Base-by-base conservation (phyloP, 1,140 invertebrate genomes). In the Brachionus sp. region DNA sequence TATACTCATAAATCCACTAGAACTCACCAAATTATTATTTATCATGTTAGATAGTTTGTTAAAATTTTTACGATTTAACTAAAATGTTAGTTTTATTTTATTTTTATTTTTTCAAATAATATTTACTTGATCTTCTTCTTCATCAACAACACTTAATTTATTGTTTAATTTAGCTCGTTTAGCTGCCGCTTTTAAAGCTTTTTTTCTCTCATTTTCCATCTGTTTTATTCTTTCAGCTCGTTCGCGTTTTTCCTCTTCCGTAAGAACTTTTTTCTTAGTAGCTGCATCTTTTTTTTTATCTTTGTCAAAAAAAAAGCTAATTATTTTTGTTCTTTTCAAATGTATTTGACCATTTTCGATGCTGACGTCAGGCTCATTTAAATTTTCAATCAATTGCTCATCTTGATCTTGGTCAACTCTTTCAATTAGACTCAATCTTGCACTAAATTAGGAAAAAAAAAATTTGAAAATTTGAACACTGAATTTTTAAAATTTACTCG, bases 111-210 rank as follows among this genome's bases (percentile, higher is more conserved):
- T 13, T 44, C 25, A 29, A 75, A 42, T 46, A 75, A 46, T 23
- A 75, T 10, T 33, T 46, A 75, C 70, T 29, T 44, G 70, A 33
- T 46, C 70, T 0, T 80, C 77, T 19, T 39, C 77, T 37, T 66
- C 62, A 33, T 80, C 77, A 39, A 80, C 19, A 57, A 25, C 62
- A 42, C 50, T 66, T 19, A 80, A 25, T 25, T 80, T 80, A 39
- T 35, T 29, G 29, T 29, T 62, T 39, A 80, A 19, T 80, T 80
- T 80, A 4, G 77, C 77, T 1, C 77, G 77, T 66, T 80, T 80
- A 5, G 77, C 77, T 44, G 80, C 80, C 25, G 62, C 80, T 70
- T 70, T 82, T 50, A 82, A 37, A 6, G 80, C 80, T 68, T 82
- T 82, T 68, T 82, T 82, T 19, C 80, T 12, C 33, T 82, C 57